Evolutionary conservation across 1,140 invertebrate genomes (phyloP), one percentile per base, ranked within the genome.

Genomic region (Heliconius nattereri): DNA sequence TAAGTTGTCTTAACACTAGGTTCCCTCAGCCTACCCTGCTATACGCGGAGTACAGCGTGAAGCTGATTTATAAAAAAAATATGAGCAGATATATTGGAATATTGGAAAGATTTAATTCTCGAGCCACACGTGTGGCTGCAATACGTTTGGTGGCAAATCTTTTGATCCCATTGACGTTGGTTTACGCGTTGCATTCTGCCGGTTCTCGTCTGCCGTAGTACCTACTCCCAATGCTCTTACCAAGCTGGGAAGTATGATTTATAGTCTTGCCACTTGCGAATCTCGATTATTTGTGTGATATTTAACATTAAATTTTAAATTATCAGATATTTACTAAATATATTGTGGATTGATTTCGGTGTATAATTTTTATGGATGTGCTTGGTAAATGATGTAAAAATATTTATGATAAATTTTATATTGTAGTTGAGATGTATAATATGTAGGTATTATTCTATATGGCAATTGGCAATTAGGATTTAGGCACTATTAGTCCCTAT

Each of bases 91-190:
- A 76, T 76, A 84, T 87, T 83, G 80, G 78, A 88, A 85, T 85
- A 84, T 85, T 85, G 77, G 78, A 80, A 87, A 87, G 84, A 80
- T 81, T 85, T 89, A 86, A 88, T 82, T n/a, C n/a, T n/a, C n/a
- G n/a, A n/a, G n/a, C n/a, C 81, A 78, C 87, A 88, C 85, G 85
- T 89, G 87, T 88, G 81, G 78, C 75, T 79, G 85, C 83, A 84
- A 88, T 85, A 84, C 83, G 81, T 87, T 86, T 82, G 78, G 82
- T 79, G 57, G 83, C 83, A 82, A 87, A 90, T 88, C 88, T 86
- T 88, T 87, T 88, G 88, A 88, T 90, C 84, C 86, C 78, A 81
- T 83, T 82, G 80, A 84, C 78, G 81, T 78, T 79, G 81, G 83
- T 85, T 87, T 88, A 87, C 81, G 83, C 7, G 16, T 37, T 60